Conservation (phyloP, 2,113 vertebrate species). For the Aptenodytes forsteri region DNA sequence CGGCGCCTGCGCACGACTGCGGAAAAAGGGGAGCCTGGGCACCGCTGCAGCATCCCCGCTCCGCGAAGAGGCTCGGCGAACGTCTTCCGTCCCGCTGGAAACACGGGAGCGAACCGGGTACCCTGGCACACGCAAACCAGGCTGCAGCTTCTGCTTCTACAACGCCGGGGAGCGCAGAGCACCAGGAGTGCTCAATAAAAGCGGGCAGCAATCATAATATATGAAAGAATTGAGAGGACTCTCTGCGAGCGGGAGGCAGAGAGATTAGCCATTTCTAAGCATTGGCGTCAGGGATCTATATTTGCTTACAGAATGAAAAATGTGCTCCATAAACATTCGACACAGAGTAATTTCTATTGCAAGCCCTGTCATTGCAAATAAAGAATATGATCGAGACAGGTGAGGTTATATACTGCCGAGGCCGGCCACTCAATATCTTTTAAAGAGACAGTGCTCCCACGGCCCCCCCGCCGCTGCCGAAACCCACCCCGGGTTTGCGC, state of each 20-base stretch:
- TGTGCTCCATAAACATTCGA: conserved; percentile 69
- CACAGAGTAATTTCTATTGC: conserved; percentile 58
- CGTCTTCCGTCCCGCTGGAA: background rate
- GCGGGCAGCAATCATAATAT: background rate
- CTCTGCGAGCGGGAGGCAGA: rapidly evolving
- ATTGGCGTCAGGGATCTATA: conserved; percentile 65
- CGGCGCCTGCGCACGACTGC: rapidly evolving
- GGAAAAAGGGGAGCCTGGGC: background rate
- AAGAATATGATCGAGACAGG: conserved; percentile 55
- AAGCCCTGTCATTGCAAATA: conserved; percentile 58
- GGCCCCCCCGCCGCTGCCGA: too few species aligned
- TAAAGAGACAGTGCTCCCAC: background rate
- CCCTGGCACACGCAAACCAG: background rate
- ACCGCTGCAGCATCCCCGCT: background rate
- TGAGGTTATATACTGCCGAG: background rate
- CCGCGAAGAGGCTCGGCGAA: background rate
- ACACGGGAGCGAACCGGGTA: rapidly evolving
- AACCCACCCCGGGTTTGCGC: background rate
- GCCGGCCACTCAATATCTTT: background rate
- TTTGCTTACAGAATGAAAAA: conserved; percentile 80
- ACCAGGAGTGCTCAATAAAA: background rate
- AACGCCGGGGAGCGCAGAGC: background rate
- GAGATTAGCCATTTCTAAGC: conserved; percentile 12
- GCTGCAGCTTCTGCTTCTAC: background rate
- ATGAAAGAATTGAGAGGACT: background rate